phyloP scores from a whole-genome alignment of 2,113 vertebrate genomes.

The Triplophysa siluroides region DNA sequence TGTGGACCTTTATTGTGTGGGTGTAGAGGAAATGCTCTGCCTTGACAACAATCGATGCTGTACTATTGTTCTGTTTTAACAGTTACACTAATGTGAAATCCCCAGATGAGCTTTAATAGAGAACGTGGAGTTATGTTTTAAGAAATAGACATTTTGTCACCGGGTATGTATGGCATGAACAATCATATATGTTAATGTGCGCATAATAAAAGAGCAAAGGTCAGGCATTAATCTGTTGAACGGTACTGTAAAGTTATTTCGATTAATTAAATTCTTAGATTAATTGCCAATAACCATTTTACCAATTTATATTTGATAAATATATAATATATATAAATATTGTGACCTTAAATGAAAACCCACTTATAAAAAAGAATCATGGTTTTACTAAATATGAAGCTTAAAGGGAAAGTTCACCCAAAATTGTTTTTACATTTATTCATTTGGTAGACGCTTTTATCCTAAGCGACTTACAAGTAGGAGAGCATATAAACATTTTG shows the following conservation, averaged over 20 bases:
- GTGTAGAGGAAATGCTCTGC: conserved; percentile 10
- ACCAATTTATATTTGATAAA: background rate
- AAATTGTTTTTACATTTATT: too few species aligned
- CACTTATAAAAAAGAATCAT: too few species aligned
- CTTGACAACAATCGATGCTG: conserved; percentile 17
- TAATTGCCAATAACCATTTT: background rate
- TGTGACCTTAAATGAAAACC: too few species aligned
- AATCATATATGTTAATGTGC: background rate
- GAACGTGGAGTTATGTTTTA: background rate
- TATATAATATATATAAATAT: too few species aligned
- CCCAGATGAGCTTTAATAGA: conserved; percentile 4
- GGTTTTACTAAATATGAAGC: too few species aligned
- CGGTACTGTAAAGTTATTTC: background rate
- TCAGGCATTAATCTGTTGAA: background rate
- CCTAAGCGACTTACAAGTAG: too few species aligned
- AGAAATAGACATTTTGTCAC: background rate
- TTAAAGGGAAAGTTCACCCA: too few species aligned
- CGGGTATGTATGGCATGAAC: background rate
- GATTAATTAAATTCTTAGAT: background rate
- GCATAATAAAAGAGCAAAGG: background rate
- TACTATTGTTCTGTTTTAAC: conserved; percentile 36
- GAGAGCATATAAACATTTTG: too few species aligned
- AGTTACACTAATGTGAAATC: conserved; percentile 11
- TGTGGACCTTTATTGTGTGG: conserved; percentile 31
- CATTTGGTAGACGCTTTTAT: too few species aligned